A percentile compares a stretch with the other conserved stretches of the same genome.
These are phyloP conservation scores for Psittacula cyanocephala DNA, from an alignment of 2,113 vertebrate genomes.

Conservation along the genomic window DNA sequence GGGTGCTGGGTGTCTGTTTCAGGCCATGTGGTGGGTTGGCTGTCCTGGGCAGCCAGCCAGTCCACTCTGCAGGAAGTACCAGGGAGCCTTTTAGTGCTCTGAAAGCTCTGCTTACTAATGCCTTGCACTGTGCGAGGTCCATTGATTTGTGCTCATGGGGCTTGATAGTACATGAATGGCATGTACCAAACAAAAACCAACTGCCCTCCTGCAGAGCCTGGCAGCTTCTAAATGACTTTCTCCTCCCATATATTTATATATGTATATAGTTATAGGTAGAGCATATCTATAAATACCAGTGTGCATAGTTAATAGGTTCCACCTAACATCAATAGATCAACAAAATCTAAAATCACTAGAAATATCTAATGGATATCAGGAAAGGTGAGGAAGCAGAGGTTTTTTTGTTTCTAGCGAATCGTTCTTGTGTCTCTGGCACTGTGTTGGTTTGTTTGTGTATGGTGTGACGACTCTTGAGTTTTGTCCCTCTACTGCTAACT, in stretches of 20 bases:
- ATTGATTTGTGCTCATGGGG: background rate
- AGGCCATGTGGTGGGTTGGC: background rate
- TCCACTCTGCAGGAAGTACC: background rate
- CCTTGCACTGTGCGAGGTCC: background rate
- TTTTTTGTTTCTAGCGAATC: background rate
- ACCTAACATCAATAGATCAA: background rate
- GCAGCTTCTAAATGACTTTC: background rate
- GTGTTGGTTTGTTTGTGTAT: background rate
- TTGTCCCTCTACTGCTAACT: background rate
- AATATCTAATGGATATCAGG: rapidly evolving
- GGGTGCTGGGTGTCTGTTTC: background rate
- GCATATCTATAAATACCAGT: background rate
- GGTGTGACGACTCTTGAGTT: background rate
- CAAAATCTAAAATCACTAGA: background rate
- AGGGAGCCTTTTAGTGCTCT: background rate
- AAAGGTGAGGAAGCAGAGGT: background rate
- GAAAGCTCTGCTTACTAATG: background rate
- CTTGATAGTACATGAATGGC: background rate
- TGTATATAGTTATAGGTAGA: background rate
- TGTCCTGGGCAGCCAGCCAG: background rate
- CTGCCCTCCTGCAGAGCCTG: background rate
- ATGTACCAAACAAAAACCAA: background rate
- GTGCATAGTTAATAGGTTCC: background rate
- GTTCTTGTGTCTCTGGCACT: background rate
- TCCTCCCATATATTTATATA: background rate